Evolutionary conservation across 2,113 vertebrate genomes (phyloP).

Genomic region (Uria aalge): DNA sequence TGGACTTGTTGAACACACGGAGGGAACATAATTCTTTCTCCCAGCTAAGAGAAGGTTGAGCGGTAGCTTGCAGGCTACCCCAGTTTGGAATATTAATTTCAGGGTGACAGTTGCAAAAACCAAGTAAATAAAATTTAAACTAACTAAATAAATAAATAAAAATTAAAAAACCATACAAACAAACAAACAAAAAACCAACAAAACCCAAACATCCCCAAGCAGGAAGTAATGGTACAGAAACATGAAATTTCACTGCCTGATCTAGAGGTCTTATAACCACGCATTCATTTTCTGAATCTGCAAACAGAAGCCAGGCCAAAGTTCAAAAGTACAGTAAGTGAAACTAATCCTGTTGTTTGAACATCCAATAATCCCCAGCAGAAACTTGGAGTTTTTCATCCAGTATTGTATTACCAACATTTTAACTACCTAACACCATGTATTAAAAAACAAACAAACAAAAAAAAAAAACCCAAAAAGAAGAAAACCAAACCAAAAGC

Average conservation of each 20-base stretch:
- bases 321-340: not conserved
- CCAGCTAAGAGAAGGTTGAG: constrained; percentile 32
- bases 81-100: constrained; percentile 6
- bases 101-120: not conserved
- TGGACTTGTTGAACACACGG: constrained; percentile 57
- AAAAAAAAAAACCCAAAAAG: not conserved
- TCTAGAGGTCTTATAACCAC: not conserved
- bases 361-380: not conserved
- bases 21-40: constrained; percentile 58
- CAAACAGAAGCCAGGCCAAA: not conserved
- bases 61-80: not conserved
- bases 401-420: not conserved
- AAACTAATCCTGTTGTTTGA: not conserved
- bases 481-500: not conserved
- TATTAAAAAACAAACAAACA: too few relatives aligned
- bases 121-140: not conserved
- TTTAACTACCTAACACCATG: not conserved
- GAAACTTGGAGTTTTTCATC: not conserved
- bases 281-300: not conserved
- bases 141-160: too few relatives aligned
- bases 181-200: not conserved
- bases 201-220: not conserved
- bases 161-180: too few relatives aligned
- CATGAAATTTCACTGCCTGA: not conserved
- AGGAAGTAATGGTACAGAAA: not conserved